Percentiles rank a stretch among this genome's conserved stretches.
Conservation (phyloP, 1,140 invertebrate genomes). For the Colletes latitarsis region DNA sequence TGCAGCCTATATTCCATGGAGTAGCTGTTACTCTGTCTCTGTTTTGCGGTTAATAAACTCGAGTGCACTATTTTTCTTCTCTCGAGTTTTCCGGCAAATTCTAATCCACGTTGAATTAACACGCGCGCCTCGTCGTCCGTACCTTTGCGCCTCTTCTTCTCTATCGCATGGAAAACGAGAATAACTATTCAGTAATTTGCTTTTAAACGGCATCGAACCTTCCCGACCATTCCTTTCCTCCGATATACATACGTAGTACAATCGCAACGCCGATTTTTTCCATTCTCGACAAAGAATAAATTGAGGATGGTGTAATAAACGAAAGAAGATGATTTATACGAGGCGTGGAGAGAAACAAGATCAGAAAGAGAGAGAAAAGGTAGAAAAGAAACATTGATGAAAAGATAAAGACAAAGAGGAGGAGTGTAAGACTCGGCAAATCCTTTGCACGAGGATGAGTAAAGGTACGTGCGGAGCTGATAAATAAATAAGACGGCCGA, state of each 20-base stretch:
- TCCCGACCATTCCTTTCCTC: not conserved
- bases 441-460: conserved; percentile 42
- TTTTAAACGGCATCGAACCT: no score
- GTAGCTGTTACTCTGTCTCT: conserved; percentile 4
- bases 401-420: not conserved
- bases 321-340: not conserved
- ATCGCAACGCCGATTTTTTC: no score
- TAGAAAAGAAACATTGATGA: conserved; percentile 18
- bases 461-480: conserved; percentile 56
- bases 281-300: no score
- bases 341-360: no score
- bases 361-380: not conserved
- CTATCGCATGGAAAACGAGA: not conserved
- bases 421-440: conserved; percentile 11
- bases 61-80: conserved; percentile 49
- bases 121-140: not conserved
- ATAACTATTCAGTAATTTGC: no score
- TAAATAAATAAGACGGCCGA: conserved; percentile 74
- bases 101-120: conserved; percentile 27
- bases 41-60: conserved; percentile 56
- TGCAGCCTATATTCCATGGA: not conserved
- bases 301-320: no score
- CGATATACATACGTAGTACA: not conserved
- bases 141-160: no score
- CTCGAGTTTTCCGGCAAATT: not conserved